Evolutionary conservation across 2,113 vertebrate genomes (phyloP).

Genomic region (Casuarius casuarius): DNA sequence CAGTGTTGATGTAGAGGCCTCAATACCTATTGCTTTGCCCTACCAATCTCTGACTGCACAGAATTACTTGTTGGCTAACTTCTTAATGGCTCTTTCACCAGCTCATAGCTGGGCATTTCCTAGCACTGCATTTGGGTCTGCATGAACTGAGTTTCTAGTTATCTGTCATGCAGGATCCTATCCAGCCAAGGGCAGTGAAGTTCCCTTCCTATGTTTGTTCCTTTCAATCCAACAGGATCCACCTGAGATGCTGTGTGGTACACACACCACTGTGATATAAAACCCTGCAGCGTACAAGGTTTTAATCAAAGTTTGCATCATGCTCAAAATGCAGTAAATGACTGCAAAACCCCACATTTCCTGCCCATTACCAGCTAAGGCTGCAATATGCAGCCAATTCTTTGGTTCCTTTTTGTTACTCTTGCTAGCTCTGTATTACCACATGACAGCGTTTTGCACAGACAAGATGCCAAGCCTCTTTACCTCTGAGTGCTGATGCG

Average conservation of each 20-base stretch:
- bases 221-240: neutral
- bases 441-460: neutral
- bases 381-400: neutral
- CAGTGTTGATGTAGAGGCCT: neutral
- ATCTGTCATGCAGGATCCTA: neutral
- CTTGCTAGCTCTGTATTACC: neutral
- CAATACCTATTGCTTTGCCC: neutral
- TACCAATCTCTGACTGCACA: fast-evolving
- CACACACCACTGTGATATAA: neutral
- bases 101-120: neutral
- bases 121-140: neutral
- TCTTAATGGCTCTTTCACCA: neutral
- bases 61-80: neutral
- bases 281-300: neutral
- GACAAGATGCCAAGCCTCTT: neutral
- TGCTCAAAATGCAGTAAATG: neutral
- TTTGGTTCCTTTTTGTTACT: neutral
- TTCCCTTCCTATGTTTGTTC: neutral
- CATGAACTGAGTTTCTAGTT: neutral
- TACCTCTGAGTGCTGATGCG: slow-evolving; percentile 79
- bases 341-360: fast-evolving
- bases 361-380: neutral
- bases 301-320: neutral
- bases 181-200: neutral
- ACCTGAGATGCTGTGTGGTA: neutral